A percentile compares a stretch with the other conserved stretches of the same genome.
Evolutionary conservation across 2,797 vertebrate genomes (phyloP).

Genomic region (Urophycis tenuis): DNA sequence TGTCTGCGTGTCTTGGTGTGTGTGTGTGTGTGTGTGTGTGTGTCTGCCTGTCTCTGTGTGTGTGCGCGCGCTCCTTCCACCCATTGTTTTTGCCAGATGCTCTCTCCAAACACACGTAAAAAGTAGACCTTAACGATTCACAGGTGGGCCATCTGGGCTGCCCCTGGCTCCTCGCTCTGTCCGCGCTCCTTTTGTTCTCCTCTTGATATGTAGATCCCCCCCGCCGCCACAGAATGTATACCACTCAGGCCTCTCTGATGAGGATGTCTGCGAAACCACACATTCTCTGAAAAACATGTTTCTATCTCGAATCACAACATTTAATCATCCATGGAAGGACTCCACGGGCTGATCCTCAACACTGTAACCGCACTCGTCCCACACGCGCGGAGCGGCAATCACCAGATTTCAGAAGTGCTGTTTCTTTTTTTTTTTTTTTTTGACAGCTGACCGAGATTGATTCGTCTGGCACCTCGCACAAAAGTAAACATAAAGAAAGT

Average conservation of each 20-base stretch:
- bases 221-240: neutral
- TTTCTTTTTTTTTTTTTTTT: too few relatives aligned
- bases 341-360: neutral
- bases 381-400: neutral
- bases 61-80: neutral
- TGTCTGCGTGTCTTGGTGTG: too few relatives aligned
- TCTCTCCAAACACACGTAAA: neutral
- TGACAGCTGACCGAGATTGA: too few relatives aligned
- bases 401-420: neutral
- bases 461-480: too few relatives aligned
- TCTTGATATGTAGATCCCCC: neutral
- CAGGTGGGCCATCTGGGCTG: neutral
- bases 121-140: neutral
- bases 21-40: too few relatives aligned
- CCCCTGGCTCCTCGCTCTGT: neutral
- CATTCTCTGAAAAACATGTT: neutral
- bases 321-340: neutral
- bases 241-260: neutral
- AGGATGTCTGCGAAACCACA: neutral
- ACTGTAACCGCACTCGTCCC: neutral
- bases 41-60: too few relatives aligned
- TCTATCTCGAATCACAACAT: neutral
- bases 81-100: neutral
- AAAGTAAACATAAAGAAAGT: too few relatives aligned
- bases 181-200: neutral